phyloP scores from a whole-genome alignment of 1,140 invertebrate species.

The Heliothis subflexa region DNA sequence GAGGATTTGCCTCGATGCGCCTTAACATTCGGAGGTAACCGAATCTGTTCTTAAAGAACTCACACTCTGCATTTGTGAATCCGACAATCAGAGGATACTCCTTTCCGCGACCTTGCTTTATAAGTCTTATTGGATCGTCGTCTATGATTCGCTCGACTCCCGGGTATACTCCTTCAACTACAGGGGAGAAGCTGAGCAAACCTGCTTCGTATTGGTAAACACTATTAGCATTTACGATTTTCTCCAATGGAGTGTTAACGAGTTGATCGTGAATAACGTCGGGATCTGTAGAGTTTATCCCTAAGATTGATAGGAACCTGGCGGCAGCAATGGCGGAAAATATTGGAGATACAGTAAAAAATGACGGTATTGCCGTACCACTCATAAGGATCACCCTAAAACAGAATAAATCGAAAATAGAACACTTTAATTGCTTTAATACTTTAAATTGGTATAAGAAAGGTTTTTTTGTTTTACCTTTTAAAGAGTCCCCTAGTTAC shows the following conservation, averaged over 20 bases:
- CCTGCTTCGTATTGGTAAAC: constrained; percentile 63
- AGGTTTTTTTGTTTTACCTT: constrained; percentile 53
- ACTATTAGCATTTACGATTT: constrained; percentile 66
- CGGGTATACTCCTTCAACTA: constrained; percentile 62
- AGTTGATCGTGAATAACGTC: constrained; percentile 63
- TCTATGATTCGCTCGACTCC: constrained; percentile 65
- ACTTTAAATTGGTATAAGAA: neutral
- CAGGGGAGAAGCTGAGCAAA: constrained; percentile 63
- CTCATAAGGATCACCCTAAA: constrained; percentile 76
- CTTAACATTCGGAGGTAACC: constrained; percentile 62
- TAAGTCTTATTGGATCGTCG: constrained; percentile 65
- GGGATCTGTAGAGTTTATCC: constrained; percentile 64
- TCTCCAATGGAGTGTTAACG: constrained; percentile 59
- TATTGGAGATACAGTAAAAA: constrained; percentile 62
- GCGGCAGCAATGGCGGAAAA: constrained; percentile 61
- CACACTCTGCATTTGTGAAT: constrained; percentile 65
- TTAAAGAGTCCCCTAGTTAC: constrained; percentile 73
- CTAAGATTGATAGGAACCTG: constrained; percentile 58
- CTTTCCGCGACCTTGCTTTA: constrained; percentile 62
- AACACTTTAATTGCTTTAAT: neutral
- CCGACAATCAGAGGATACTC: constrained; percentile 69
- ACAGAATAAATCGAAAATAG: constrained; percentile 37
- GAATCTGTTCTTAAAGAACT: constrained; percentile 63
- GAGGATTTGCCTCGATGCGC: constrained; percentile 54
- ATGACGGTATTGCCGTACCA: constrained; percentile 64